Base-by-base conservation (phyloP, 2,797 vertebrate genomes). In the Picus viridis region DNA sequence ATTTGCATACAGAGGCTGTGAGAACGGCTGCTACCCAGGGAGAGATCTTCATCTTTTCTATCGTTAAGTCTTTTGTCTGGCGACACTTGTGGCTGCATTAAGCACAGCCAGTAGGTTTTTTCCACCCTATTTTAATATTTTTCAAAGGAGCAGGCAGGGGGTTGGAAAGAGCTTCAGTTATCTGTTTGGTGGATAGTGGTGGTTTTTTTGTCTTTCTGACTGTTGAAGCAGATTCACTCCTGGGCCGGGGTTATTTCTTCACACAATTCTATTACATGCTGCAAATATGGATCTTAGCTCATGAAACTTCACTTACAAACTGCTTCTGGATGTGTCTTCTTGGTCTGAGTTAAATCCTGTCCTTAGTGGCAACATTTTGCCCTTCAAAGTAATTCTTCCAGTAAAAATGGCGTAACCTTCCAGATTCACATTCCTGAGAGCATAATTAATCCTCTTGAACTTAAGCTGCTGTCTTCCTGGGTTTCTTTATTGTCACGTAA, bases 51-150 rank as follows among this genome's bases (percentile, higher is more conserved):
- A 88, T 86, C 75, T 67, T 51, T 47, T 59, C 78, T 10, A 16
- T 47, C 34, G 30, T 64, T 86, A 47, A 36, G 32, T 41, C 83
- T 91, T 95, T 89, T 92, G 83, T 80, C 72, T 89, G 89, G 59
- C 18, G 27, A 61, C 56, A 26, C n/a, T 63, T 5, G 22, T 0
- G 24, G 34, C 56, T 65, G 30, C 72, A 56, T 67, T 78, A 64
- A 64, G 27, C 26, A 30, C 45, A 93, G 54, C 9, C 39, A 27
- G 24, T 12, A 19, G 45, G 32, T 0, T 8, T 64, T 36, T 54
- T 4, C 12, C 18, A 5, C 5, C 10, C 5, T 2, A 2, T 45
- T 83, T 91, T 79, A 43, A 4, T 32, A 10, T 70, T 68, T 65
- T 77, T 49, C 26, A 47, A 5, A 68, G 7, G 5, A 14, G 8